Evolutionary conservation across 1,140 invertebrate species (phyloP), one percentile per base, ranked within the genome.

Genomic region (Oscheius sp.): DNA sequence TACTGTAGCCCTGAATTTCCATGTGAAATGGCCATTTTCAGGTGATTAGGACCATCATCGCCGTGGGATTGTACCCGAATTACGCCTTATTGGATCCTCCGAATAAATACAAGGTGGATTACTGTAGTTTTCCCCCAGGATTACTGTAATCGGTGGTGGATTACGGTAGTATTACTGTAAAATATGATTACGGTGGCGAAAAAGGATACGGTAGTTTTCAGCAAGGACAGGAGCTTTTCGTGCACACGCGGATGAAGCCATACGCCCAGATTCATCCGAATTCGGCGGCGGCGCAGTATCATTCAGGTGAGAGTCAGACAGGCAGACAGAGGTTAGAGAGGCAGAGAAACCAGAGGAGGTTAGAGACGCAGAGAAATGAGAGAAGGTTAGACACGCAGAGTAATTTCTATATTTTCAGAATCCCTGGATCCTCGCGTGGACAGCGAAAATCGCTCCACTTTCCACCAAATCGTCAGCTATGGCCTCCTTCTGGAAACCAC

Each of bases 221-320:
- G 65, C 52, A 67, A 73, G 72, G 72, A 26, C 72, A 74, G 34
- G 72, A 74, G 36, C 52, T 74, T 35, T 74, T 62, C 38, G 38
- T 59, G 3, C 72, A 74, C 45, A 68, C 72, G 3, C 59, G 72
- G 1, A 31, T 68, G 18, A 74, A 74, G 38, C 72, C 72, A 15
- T 74, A 68, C 38, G 13, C 63, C 15, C 72, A 67, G 49, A 74
- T 74, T 35, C 72, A 74, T 45, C 72, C 72, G 0, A 74, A 74
- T 49, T 74, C 72, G 18, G 68, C 72, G 1, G 32, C 68, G 31
- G 72, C 66, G 26, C 72, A 74, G 26, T 74, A 74, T 34, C 72
- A 74, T 67, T 69, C 66, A 67, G 36, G 64, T 67, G 62, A 28
- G 18, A 66, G 59, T 63, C 18, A n/a, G 4, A 13, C 29, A 32